Conservation (phyloP, 53 echinoderm and acorn worm species). For the Actinopyga echinites region DNA sequence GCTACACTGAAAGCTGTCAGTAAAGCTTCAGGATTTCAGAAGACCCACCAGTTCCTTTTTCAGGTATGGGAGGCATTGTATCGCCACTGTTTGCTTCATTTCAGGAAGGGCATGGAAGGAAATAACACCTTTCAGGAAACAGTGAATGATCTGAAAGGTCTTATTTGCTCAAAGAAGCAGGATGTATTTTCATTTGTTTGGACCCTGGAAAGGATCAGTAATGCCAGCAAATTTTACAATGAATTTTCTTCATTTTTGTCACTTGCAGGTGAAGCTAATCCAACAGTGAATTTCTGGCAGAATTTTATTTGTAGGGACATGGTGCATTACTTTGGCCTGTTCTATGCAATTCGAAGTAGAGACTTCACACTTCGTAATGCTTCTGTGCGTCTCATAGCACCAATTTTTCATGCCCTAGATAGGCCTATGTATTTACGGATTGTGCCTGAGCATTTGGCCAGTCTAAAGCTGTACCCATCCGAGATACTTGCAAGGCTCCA, state of each 20-base stretch:
- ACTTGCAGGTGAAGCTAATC: not conserved
- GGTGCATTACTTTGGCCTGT: slow-evolving; percentile 33
- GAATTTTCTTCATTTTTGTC: not conserved
- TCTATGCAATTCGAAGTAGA: slow-evolving; percentile 29
- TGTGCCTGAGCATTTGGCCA: slow-evolving; percentile 22
- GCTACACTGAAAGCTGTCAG: slow-evolving; percentile 29
- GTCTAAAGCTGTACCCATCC: not conserved
- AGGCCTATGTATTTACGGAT: slow-evolving; percentile 34
- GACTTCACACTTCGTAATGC: slow-evolving; percentile 21
- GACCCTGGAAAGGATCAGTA: not conserved
- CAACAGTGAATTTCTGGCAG: slow-evolving; percentile 25
- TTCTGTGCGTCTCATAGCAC: slow-evolving; percentile 17
- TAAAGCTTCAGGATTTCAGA: slow-evolving; percentile 35
- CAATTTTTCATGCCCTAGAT: slow-evolving; percentile 50
- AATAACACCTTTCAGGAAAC: not conserved
- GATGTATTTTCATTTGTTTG: not conserved
- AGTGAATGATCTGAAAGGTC: not conserved
- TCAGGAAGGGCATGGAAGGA: not conserved
- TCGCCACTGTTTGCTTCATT: not conserved
- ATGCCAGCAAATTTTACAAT: not conserved
- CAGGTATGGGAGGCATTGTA: slow-evolving; percentile 52
- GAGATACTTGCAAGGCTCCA: slow-evolving; percentile 1
- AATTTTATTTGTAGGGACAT: slow-evolving; percentile 30
- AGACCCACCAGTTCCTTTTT: slow-evolving; percentile 45
- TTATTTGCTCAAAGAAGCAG: not conserved